Percentiles rank a stretch among this genome's conserved stretches.
phyloP scores from a whole-genome alignment of 2,888 invertebrate genomes.

The Drosophila subquinaria region DNA sequence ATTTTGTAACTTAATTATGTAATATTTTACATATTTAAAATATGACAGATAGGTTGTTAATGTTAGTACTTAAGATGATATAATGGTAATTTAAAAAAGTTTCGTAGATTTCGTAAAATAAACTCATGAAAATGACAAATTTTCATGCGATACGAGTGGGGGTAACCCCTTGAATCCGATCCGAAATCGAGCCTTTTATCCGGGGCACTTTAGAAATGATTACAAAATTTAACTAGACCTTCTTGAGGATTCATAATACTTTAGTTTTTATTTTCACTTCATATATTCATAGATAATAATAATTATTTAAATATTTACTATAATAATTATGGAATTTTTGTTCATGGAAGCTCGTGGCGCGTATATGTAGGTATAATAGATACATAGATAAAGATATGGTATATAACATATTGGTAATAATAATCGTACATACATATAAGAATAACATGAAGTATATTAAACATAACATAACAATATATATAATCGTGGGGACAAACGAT shows the following conservation, averaged over 20 bases:
- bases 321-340: conserved; percentile 17
- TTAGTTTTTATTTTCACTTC: conserved; percentile 3
- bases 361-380: conserved; percentile 2
- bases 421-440: conserved; percentile 20
- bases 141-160: too few relatives aligned
- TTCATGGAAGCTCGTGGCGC: conserved; percentile 27
- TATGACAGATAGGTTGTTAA: too few relatives aligned
- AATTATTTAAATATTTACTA: conserved; percentile 3
- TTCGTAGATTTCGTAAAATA: too few relatives aligned
- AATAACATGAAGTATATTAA: conserved; percentile 8
- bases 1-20: too few relatives aligned
- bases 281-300: background rate
- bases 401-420: conserved; percentile 18
- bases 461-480: conserved; percentile 7
- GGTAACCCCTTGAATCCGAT: too few relatives aligned
- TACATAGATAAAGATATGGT: conserved; percentile 4
- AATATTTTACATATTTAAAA: too few relatives aligned
- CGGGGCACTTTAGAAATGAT: too few relatives aligned
- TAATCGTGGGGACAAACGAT: background rate
- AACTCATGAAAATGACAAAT: too few relatives aligned
- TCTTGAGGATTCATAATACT: conserved; percentile 6
- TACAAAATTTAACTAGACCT: background rate
- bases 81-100: too few relatives aligned
- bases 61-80: too few relatives aligned
- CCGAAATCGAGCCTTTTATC: too few relatives aligned